Base-by-base conservation (phyloP, 2,888 invertebrate genomes). In the Drosophila seclusa region DNA sequence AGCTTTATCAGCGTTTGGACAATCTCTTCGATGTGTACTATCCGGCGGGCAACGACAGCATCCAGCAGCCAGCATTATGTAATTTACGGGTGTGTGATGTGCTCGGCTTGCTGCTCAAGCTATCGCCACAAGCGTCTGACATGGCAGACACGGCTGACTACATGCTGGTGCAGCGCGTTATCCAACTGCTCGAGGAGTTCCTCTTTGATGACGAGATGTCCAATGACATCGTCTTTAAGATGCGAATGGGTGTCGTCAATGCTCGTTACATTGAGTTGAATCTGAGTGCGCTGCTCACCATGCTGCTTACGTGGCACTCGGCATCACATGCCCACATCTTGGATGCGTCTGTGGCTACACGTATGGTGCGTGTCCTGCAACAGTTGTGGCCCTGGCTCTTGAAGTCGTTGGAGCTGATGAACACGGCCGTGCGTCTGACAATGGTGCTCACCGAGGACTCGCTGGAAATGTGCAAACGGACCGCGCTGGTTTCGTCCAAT, bases 351-450 rank as follows among this genome's bases (percentile, higher is more conserved):
- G 80, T 90, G 61, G 90, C 89, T 4, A 16, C 61, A 8, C 67
- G 80, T 4, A 50, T 91, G 1, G 73, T 87, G 4, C 89, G 87
- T 40, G 59, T 91, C 1, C 40, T 91, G 2, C 67, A 91, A 2
- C 82, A 87, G 42, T 60, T 91, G 2, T 93, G 93, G 93, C 89
- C 92, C 1, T 93, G 93, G 93, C 67, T 91, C 10, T 82, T 79
- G 16, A 87, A 91, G 53, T 92, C 92, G n/a, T 62, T 57, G 2
- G 78, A 88, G 4, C 77, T 93, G 2, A 90, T 90, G 45, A 55
- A 73, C 5, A 66, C 82, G 4, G 79, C 81, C 11, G 69, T 93
- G 4, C 82, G 89, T 36, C 76, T 89, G n/a, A 69, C 87, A n/a
- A 82, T 86, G 4, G 82, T 91, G 57, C 74, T 92, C 8, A 92